Evolutionary conservation across 1,140 invertebrate genomes (phyloP), one percentile per base, ranked within the genome.

Genomic region (Bursaphelenchus mucronatus): DNA sequence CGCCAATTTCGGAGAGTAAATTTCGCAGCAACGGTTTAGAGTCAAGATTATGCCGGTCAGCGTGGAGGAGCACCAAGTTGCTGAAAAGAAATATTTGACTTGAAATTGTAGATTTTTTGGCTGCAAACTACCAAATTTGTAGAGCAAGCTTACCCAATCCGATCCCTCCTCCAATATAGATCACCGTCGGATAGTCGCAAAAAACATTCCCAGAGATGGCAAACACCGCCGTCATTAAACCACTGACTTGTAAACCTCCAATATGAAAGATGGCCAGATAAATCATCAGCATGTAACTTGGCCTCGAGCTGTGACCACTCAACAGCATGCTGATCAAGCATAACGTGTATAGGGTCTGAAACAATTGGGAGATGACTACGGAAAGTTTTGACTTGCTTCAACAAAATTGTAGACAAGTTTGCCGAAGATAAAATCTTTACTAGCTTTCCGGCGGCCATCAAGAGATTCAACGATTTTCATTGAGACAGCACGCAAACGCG

Each of bases 311-410:
- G 41, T 70, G 45, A 13, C 56, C 66, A 15, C 15, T 52, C 45
- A 43, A 21, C 4, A 46, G 13, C 49, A 68, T 51, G 9, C 54
- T 67, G 11, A n/a, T 7, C 64, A 66, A 40, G 53, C 67, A 68
- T 5, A 58, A 58, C 0, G 69, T 11, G 53, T 68, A 68, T 6
- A 70, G 52, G 15, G 70, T 39, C 65, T 67, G 55, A 71, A 69
- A 21, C 3, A 66, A 13, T 49, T 13, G 8, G 13, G 45, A 46
- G 21, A 6, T n/a, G n/a, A n/a, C n/a, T n/a, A n/a, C n/a, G n/a
- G n/a, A n/a, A n/a, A n/a, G n/a, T n/a, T n/a, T n/a, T n/a, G n/a
- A n/a, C n/a, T n/a, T n/a, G n/a, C n/a, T n/a, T n/a, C n/a, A n/a
- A n/a, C n/a, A n/a, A n/a, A n/a, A n/a, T n/a, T n/a, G n/a, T n/a